Conservation (phyloP, 2,113 vertebrate species). For the Sakesphorus luctuosus region DNA sequence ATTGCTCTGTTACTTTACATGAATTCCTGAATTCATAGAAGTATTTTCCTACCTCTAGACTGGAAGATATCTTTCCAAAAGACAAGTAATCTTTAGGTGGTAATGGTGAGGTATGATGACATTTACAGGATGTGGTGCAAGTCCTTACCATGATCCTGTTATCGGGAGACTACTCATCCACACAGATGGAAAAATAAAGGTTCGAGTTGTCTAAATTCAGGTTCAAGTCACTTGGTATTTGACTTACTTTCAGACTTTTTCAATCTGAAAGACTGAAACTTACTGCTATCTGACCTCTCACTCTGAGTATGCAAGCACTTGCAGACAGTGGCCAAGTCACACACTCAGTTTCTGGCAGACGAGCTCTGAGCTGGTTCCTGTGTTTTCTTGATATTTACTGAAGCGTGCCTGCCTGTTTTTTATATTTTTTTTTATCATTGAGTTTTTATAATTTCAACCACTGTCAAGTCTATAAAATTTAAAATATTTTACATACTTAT, state of each 20-base stretch:
- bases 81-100: not conserved
- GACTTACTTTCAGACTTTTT: not conserved
- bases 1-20: not conserved
- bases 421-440: not conserved
- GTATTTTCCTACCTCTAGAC: not conserved
- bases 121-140: rapidly evolving
- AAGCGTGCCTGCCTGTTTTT: not conserved
- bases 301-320: not conserved
- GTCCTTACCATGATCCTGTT: rapidly evolving
- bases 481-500: not conserved
- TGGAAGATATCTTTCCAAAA: not conserved
- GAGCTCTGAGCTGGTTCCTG: not conserved
- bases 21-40: not conserved
- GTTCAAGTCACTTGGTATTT: not conserved
- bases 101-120: not conserved
- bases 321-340: not conserved
- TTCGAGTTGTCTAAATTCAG: not conserved
- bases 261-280: not conserved
- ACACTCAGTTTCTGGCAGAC: not conserved
- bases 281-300: not conserved
- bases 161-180: not conserved
- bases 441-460: not conserved
- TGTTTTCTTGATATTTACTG: not conserved
- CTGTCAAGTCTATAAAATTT: not conserved
- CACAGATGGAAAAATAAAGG: not conserved